Evolutionary conservation across 92 coral and sea anemone genomes (phyloP), one percentile per base, ranked within the genome.

Genomic region (Zoanthus gigantus): DNA sequence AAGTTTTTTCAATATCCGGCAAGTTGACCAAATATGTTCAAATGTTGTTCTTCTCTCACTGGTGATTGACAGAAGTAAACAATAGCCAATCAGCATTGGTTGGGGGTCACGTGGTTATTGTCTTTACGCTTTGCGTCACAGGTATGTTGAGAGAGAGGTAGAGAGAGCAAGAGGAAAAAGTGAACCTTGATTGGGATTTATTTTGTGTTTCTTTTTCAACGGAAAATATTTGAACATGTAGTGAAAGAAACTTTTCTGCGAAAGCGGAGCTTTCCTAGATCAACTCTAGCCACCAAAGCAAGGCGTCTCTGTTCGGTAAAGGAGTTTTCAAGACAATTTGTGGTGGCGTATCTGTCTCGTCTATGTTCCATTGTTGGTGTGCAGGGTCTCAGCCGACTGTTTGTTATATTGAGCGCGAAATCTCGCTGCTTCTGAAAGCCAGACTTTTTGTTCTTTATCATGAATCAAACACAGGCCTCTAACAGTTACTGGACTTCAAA

Each of bases 351-450:
- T 47, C 76, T 37, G 54, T 44, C 45, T 30, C 45, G 50, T 45
- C 85, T 66, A 11, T 50, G 73, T 17, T 81, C 85, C 45, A 65
- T 81, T 81, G 85, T 81, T 81, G 85, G 71, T 81, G 85, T 81
- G 76, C 85, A 66, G 85, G 74, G 85, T 73, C 66, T 28, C 76
- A 65, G 34, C 66, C 76, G 85, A 68, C 85, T 81, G 85, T 66
- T 81, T 14, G 58, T 53, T 71, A 81, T 81, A 81, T 81, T 81
- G 85, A 77, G 85, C 85, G 85, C 74, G 75, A 63, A 80, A 81
- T 67, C 85, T 81, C 75, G 85, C 85, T 81, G 85, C 85, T 81
- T 81, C 56, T 81, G 75, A 81, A 65, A 81, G 63, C 60, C 85
- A 81, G 61, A 52, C 85, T 67, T 66, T 81, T 67, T 12, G 46